Base-by-base conservation (phyloP, 2,113 vertebrate genomes). In the Edolisoma coerulescens region DNA sequence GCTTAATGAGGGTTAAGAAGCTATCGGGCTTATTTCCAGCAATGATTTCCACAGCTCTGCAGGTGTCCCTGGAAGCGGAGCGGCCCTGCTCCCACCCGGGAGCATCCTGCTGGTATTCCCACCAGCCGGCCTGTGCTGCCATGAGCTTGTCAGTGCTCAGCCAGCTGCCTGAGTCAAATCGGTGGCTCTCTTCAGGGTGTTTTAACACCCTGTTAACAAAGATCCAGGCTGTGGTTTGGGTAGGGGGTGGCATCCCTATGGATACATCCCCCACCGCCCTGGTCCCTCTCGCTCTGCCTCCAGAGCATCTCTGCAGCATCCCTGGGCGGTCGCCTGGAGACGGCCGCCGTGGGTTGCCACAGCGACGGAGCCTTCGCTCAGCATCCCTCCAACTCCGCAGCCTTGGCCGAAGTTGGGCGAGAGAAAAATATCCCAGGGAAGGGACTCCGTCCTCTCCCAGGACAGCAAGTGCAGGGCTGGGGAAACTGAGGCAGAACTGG, bases 1-100 rank as follows among this genome's bases (percentile, higher is more conserved):
- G 94, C 94, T 96, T 97, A 95, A 95, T 67, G 95, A 95, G 93
- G 79, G 89, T 89, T 97, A 95, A 97, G 94, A 71, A 56, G 94
- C 90, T 97, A 88, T 95, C 28, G 52, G 89, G 96, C 89, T 96
- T 92, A 97, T 95, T 93, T 89, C 83, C 86, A 87, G 13, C 94
- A 54, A 81, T 54, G 91, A 86, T 95, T 92, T 92, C 96, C 95
- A 95, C 65, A 78, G 93, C 93, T 79, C 85, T 57, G 90, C 93
- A 93, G 90, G 95, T 95, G 95, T 88, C 96, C 90, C 96, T 86
- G 92, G 52, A 60, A 76, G 50, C 3, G 0, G 50, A n/a, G 6
- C 1, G 44, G 73, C 87, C 75, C 67, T 0, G 13, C 7, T 8
- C 69, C 50, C 27, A 18, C 23, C 84, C 13, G 1, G n/a, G 20